A percentile compares a stretch with the other conserved stretches of the same genome.
Evolutionary conservation across 1,140 invertebrate species (phyloP).

Genomic region (Cyclargus thomasi): DNA sequence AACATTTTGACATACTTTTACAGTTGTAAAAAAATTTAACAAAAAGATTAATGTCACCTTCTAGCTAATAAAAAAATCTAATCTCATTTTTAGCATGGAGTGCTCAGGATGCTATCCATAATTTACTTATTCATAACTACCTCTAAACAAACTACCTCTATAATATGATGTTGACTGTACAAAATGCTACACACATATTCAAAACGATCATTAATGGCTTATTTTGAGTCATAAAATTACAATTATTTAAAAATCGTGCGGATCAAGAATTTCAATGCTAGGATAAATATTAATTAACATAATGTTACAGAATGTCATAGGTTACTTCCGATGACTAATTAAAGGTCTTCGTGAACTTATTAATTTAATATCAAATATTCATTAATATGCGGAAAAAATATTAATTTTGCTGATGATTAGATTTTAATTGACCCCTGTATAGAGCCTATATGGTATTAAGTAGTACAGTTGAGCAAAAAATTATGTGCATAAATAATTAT

Average conservation of each 20-base stretch:
- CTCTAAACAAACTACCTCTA: too few species aligned
- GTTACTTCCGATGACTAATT: background rate
- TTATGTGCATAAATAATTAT: too few species aligned
- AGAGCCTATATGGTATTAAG: background rate
- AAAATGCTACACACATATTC: background rate
- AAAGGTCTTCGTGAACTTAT: constrained; percentile 17
- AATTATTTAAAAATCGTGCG: background rate
- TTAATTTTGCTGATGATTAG: constrained; percentile 37
- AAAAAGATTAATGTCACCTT: too few species aligned
- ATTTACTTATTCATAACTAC: too few species aligned
- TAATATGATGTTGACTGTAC: too few species aligned
- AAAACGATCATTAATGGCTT: background rate
- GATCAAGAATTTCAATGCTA: background rate
- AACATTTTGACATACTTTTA: too few species aligned
- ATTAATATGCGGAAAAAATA: background rate
- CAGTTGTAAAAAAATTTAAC: too few species aligned
- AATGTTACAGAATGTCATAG: background rate
- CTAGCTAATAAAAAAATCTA: too few species aligned
- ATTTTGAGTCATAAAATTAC: background rate
- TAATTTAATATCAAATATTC: constrained; percentile 7
- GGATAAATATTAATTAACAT: background rate
- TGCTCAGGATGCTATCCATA: too few species aligned
- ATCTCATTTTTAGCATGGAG: too few species aligned
- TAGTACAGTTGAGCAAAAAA: too few species aligned
- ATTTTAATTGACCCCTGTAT: constrained; percentile 35